Conservation (phyloP, 35 echinoderm and acorn worm genomes). For the Stichopus chloronotus region DNA sequence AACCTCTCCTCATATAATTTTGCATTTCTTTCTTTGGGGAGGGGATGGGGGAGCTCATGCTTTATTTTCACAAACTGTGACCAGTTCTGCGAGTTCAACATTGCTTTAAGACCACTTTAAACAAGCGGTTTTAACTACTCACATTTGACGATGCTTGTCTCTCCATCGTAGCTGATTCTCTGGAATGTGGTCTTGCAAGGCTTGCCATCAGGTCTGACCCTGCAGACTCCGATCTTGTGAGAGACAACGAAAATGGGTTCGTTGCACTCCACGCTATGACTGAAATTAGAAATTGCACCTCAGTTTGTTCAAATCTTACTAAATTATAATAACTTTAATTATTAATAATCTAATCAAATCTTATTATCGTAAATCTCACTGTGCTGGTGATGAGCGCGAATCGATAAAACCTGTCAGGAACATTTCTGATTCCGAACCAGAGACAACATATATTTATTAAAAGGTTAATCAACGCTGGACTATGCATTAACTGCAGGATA, state of each 20-base stretch:
- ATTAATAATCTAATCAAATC: too few relatives aligned
- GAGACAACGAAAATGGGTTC: slow-evolving; percentile 88
- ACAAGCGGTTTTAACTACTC: slow-evolving; percentile 38
- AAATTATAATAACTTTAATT: too few relatives aligned
- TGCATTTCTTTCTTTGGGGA: too few relatives aligned
- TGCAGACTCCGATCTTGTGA: slow-evolving; percentile 97
- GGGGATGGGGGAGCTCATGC: too few relatives aligned
- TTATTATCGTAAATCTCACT: background rate
- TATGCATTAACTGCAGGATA: too few relatives aligned
- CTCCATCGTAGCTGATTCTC: slow-evolving; percentile 88
- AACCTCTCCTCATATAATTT: too few relatives aligned
- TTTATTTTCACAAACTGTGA: too few relatives aligned
- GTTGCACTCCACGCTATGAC: slow-evolving; percentile 78
- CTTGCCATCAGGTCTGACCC: slow-evolving; percentile 84
- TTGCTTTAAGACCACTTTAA: too few relatives aligned
- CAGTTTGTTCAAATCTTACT: background rate
- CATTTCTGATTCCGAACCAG: too few relatives aligned
- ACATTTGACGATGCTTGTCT: slow-evolving; percentile 96
- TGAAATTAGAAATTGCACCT: slow-evolving; percentile 30
- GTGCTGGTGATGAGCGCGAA: background rate
- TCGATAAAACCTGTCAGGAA: background rate
- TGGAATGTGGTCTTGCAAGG: slow-evolving; percentile 77
- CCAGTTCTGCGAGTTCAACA: too few relatives aligned
- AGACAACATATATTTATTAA: too few relatives aligned
- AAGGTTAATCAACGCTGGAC: too few relatives aligned